These are phyloP conservation scores for Carduelis carduelis DNA, from an alignment of 2,797 vertebrate genomes.

Conservation along the genomic window DNA sequence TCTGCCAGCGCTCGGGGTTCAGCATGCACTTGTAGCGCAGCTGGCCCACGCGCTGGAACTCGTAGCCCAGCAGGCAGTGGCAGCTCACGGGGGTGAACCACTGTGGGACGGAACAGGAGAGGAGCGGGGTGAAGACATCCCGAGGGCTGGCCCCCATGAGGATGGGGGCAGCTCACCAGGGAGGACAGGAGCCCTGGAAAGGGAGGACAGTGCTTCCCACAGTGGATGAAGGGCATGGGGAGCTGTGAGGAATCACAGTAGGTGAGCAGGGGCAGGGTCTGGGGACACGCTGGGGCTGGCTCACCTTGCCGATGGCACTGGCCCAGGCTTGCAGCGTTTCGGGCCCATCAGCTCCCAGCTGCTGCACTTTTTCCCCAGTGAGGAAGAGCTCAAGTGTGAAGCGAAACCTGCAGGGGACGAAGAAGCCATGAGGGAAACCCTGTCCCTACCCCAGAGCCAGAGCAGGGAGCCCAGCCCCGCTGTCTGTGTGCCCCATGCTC, in stretches of 20 bases:
- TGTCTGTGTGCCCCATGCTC: not conserved
- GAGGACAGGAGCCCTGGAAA: not conserved
- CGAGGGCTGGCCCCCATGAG: fast-evolving
- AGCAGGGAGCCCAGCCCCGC: not conserved
- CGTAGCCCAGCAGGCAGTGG: slow-evolving; percentile 89
- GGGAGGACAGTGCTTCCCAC: not conserved
- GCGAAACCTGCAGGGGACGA: slow-evolving; percentile 77
- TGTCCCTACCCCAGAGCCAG: not conserved
- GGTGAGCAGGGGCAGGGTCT: fast-evolving
- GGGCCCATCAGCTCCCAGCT: slow-evolving; percentile 85
- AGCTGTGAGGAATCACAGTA: not conserved
- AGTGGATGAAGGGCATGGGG: fast-evolving
- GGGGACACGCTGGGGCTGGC: not conserved
- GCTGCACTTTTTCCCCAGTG: slow-evolving; percentile 85
- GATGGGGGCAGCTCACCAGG: not conserved
- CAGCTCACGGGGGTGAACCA: slow-evolving; percentile 89
- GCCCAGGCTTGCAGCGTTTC: slow-evolving; percentile 89
- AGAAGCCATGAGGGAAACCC: not conserved
- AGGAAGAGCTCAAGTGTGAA: slow-evolving; percentile 93
- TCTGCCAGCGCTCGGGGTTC: slow-evolving; percentile 89
- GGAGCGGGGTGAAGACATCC: fast-evolving
- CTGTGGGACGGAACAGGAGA: slow-evolving; percentile 37
- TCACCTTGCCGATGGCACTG: slow-evolving; percentile 85
- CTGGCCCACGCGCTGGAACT: slow-evolving; percentile 89
- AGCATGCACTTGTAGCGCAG: slow-evolving; percentile 90